Base-by-base conservation (phyloP, 2,797 vertebrate species). In the Hafferia zeledoni region DNA sequence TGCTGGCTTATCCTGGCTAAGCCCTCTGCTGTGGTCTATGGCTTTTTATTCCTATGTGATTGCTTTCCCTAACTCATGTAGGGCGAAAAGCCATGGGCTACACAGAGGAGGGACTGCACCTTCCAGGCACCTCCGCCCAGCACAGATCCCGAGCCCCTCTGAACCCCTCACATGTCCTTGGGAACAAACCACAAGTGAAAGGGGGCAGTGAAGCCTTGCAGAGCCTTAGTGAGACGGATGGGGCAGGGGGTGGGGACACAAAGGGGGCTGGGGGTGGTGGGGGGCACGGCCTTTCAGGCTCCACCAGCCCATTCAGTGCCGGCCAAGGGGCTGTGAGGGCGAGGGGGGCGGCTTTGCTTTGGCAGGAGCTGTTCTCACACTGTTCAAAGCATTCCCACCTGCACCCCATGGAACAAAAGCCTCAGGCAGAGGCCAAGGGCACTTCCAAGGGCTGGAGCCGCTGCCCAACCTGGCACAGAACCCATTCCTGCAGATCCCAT, bases 41-140 rank as follows among this genome's bases (percentile, higher is more conserved):
- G 99, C 99, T 99, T 99, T 99, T 99, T 99, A 99, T 99, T 99
- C 99, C 99, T 99, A 99, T 99, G 99, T 99, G 99, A 99, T 99
- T 99, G 98, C 98, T 97, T 98, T 98, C 98, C 98, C 96, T 92
- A 98, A 98, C 98, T 99, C 99, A 99, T 98, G 98, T 99, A 99
- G 99, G 99, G 99, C 99, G 98, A 98, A 99, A 99, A 99, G 99
- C 99, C 99, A 99, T 99, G 99, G 98, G 99, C 98, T 99, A 98
- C 99, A 98, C 98, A 98, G 98, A 98, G 99, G 98, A 98, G 98
- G 97, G 61, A 95, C 97, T 99, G 72, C 97, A 98, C 93, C 96
- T 68, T 90, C 95, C 95, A 87, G 83, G 89, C 96, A 87, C 82
- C 89, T 64, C 95, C n/a, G 68, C 89, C 31, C 46, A 59, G 90